These are phyloP conservation scores for Chionodraco myersi DNA, from an alignment of 2,113 vertebrate genomes.

Conservation along the genomic window DNA sequence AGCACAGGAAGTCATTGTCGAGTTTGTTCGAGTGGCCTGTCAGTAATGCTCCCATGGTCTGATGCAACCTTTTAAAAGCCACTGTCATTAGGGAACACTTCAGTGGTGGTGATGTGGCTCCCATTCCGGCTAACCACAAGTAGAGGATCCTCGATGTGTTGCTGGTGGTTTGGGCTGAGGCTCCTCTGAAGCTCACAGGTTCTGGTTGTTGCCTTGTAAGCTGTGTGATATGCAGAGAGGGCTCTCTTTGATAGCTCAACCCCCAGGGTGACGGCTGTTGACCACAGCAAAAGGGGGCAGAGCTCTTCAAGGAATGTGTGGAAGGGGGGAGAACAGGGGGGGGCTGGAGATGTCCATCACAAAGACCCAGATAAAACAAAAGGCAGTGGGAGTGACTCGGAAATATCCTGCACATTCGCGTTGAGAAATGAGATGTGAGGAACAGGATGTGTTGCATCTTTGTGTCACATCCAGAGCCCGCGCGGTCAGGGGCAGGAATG, in stretches of 20 bases:
- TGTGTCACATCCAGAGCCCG: slow-evolving; percentile 19
- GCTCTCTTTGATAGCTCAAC: slow-evolving; percentile 56
- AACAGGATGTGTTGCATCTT: slow-evolving; percentile 57
- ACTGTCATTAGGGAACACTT: slow-evolving; percentile 33
- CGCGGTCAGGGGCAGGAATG: slow-evolving; percentile 30
- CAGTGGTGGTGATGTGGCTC: slow-evolving; percentile 27
- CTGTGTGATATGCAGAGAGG: slow-evolving; percentile 60
- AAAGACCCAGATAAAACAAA: slow-evolving; percentile 71
- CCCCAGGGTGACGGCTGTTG: slow-evolving; percentile 36
- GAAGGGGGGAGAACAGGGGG: slow-evolving; percentile 31
- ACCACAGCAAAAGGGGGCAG: slow-evolving; percentile 45
- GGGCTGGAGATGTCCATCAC: slow-evolving; percentile 70
- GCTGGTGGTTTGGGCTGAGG: slow-evolving; percentile 34
- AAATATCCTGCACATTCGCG: slow-evolving; percentile 34
- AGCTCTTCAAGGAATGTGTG: slow-evolving; percentile 57
- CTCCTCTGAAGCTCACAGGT: slow-evolving; percentile 22
- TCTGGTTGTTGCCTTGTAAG: slow-evolving; percentile 56
- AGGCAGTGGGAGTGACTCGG: slow-evolving; percentile 33
- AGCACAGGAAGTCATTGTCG: not conserved
- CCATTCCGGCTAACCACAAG: slow-evolving; percentile 26
- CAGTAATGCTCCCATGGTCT: slow-evolving; percentile 19
- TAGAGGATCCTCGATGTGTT: slow-evolving; percentile 21
- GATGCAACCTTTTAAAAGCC: slow-evolving; percentile 35
- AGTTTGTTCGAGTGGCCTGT: not conserved
- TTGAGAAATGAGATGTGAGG: slow-evolving; percentile 39